phyloP scores from a whole-genome alignment of 2,888 invertebrate genomes.

The Amblyteles armatorius region DNA sequence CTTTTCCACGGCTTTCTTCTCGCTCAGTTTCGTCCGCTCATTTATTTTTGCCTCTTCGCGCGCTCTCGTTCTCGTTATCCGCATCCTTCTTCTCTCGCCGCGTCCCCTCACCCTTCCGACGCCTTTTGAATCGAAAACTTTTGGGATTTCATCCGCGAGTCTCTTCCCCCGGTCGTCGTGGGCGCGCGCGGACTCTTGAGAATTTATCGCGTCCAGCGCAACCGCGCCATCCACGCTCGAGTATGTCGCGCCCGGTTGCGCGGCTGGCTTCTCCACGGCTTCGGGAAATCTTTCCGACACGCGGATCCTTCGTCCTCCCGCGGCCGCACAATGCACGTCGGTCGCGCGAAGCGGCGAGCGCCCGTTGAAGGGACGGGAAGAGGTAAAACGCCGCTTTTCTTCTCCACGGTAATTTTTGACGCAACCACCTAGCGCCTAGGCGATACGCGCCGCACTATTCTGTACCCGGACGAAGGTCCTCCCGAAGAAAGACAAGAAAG shows the following conservation, averaged over 20 bases:
- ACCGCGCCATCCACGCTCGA: conserved; percentile 70
- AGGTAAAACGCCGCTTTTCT: conserved; percentile 52
- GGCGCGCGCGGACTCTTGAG: conserved; percentile 70
- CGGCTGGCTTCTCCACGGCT: background rate
- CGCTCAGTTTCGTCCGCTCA: conserved; percentile 52
- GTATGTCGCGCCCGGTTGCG: conserved; percentile 2
- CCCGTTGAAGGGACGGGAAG: background rate
- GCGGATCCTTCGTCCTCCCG: conserved; percentile 29
- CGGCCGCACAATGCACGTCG: conserved; percentile 35
- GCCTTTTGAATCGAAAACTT: conserved; percentile 82
- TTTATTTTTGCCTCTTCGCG: conserved; percentile 56
- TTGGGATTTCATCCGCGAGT: conserved; percentile 73
- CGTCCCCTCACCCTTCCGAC: conserved; percentile 52
- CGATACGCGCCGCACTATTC: background rate
- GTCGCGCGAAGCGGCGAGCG: background rate
- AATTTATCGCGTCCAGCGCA: conserved; percentile 81
- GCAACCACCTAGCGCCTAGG: conserved; percentile 1
- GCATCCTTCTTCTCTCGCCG: conserved; percentile 57
- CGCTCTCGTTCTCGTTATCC: conserved; percentile 69
- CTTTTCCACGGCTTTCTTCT: conserved; percentile 48
- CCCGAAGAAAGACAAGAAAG: conserved; percentile 43
- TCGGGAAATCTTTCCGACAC: conserved; percentile 17
- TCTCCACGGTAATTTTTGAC: conserved; percentile 58
- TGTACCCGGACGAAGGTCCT: background rate
- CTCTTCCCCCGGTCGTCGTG: conserved; percentile 32